These are phyloP conservation scores for Siniperca undulata DNA, from an alignment of 2,797 vertebrate genomes.

Conservation along the genomic window DNA sequence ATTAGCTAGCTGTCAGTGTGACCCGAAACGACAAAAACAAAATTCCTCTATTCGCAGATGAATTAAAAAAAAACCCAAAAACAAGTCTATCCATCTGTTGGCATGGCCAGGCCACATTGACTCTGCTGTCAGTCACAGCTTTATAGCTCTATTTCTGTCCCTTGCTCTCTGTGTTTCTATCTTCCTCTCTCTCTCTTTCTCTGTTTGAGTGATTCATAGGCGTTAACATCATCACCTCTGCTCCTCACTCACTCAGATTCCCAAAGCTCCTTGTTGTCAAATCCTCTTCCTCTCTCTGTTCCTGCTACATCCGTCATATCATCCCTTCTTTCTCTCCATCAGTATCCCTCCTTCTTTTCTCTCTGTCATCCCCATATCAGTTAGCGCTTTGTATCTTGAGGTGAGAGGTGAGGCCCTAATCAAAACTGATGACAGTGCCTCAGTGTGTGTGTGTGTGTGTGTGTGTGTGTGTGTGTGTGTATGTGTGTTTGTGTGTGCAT, in stretches of 20 bases:
- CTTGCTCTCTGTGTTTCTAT: constrained; percentile 24
- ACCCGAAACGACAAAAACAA: constrained; percentile 1
- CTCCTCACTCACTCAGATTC: constrained; percentile 45
- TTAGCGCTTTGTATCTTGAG: constrained; percentile 30
- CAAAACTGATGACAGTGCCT: constrained; percentile 21
- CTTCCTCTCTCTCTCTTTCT: constrained; percentile 27
- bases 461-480: constrained; percentile 15
- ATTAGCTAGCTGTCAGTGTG: constrained; percentile 7
- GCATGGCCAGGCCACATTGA: constrained; percentile 8
- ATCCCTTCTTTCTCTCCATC: constrained; percentile 15
- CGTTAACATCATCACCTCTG: constrained; percentile 66
- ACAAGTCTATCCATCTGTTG: constrained; percentile 34
- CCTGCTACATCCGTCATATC: constrained; percentile 17
- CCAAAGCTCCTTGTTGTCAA: constrained; percentile 64
- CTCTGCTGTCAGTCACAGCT: constrained; percentile 29
- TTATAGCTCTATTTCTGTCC: constrained; percentile 42
- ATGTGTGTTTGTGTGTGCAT: constrained; percentile 14
- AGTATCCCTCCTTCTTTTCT: constrained; percentile 12
- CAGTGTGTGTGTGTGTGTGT: constrained; percentile 8
- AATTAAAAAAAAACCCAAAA: constrained; percentile 45
- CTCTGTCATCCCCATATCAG: constrained; percentile 13
- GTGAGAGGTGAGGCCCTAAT: constrained; percentile 33
- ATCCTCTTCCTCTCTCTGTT: constrained; percentile 27
- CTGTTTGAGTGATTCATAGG: constrained; percentile 46
- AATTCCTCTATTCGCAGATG: constrained; percentile 19